phyloP scores from a whole-genome alignment of 2,888 invertebrate genomes.

The Baccha elongata region DNA sequence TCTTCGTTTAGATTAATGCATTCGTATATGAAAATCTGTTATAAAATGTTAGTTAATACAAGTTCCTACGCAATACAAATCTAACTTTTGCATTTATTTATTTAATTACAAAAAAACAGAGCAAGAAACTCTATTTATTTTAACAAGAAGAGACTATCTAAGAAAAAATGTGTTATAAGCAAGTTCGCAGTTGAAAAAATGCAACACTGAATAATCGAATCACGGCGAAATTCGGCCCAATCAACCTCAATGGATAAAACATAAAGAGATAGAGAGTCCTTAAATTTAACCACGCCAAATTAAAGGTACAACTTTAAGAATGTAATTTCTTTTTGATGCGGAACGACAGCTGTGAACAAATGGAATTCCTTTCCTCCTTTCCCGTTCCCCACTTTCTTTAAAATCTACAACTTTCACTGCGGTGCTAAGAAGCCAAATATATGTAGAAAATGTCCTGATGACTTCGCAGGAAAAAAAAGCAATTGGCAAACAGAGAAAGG shows the following conservation, averaged over 20 bases:
- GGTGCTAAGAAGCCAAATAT: constrained; percentile 48
- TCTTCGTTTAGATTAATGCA: no score
- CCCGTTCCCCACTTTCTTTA: neutral
- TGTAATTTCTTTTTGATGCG: constrained; percentile 55
- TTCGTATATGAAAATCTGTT: no score
- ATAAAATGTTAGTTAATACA: no score
- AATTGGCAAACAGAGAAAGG: constrained; percentile 20
- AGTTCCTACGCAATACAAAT: no score
- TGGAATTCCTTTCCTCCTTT: constrained; percentile 7
- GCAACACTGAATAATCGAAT: no score
- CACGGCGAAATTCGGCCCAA: neutral
- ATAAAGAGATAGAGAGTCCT: constrained; percentile 7
- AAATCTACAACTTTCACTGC: constrained; percentile 5
- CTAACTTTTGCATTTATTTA: no score
- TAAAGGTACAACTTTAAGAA: constrained; percentile 62
- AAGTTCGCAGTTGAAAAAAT: no score
- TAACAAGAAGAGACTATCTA: no score
- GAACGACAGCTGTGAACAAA: constrained; percentile 56
- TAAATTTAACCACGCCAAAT: constrained; percentile 51
- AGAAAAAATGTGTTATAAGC: no score
- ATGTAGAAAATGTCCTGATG: constrained; percentile 56
- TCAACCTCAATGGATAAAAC: no score
- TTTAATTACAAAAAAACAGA: no score
- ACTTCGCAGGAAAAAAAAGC: constrained; percentile 41
- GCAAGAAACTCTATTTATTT: no score